Conservation (phyloP, 2,797 vertebrate genomes). For the Hippoglossus hippoglossus region DNA sequence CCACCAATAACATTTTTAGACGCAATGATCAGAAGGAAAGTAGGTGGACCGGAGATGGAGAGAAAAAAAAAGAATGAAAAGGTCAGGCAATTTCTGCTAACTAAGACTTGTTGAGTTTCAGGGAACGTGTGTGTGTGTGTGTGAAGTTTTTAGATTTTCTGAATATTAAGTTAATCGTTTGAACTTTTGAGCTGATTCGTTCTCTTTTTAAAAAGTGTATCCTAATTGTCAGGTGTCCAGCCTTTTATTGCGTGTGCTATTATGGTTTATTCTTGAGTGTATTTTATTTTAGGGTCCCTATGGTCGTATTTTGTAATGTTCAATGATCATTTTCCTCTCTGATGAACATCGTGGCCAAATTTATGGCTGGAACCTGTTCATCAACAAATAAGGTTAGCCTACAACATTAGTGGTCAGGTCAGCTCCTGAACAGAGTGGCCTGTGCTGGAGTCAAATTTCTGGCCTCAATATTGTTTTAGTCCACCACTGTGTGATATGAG, state of each 20-base stretch:
- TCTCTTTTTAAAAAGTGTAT: background rate
- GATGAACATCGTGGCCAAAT: constrained; percentile 1
- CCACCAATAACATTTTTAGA: background rate
- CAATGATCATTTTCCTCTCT: background rate
- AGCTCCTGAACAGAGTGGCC: background rate
- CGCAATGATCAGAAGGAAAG: background rate
- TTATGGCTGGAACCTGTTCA: constrained; percentile 1
- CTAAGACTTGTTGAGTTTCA: no score
- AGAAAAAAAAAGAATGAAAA: no score
- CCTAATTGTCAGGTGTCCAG: background rate
- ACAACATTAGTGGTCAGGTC: background rate
- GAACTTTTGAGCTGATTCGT: no score
- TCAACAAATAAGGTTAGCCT: background rate
- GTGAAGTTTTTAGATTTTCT: no score
- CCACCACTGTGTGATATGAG: background rate
- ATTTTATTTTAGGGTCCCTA: background rate
- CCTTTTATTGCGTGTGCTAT: background rate
- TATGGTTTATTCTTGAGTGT: background rate
- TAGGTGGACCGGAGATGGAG: no score
- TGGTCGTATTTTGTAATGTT: no score
- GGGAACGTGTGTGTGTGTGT: background rate
- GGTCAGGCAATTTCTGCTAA: no score
- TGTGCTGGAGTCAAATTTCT: background rate
- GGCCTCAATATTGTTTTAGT: background rate
- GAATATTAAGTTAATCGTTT: no score